Evolutionary conservation across 2,113 vertebrate species (phyloP), one percentile per base, ranked within the genome.

Genomic region (Neodon shergylaensis): DNA sequence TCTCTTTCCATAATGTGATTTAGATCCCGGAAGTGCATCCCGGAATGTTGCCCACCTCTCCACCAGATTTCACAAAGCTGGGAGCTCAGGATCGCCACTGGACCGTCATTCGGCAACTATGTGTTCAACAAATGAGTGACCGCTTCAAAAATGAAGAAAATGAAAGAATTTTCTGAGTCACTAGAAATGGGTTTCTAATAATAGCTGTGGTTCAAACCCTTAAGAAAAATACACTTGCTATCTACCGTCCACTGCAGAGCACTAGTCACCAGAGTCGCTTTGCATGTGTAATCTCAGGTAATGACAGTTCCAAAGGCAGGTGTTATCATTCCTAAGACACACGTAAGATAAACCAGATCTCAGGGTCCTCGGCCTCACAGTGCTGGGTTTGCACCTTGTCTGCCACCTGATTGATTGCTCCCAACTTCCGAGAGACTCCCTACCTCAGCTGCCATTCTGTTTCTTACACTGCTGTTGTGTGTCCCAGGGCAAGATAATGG

Each of bases 151-250:
- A 90, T 72, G 49, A 96, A 97, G 78, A 94, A 70, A 88, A 92
- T 73, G 42, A 66, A 61, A 91, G 72, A 42, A 61, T 76, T 93
- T 92, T 91, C 74, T 95, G 83, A 91, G 87, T 93, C 91, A 96
- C 58, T 47, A 33, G n/a, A 97, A 39, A 49, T 90, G 73, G 92
- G 42, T 74, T 95, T 95, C 94, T 92, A 95, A 88, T 91, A 95
- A 95, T 76, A 92, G 73, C 65, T 82, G 54, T 65, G 39, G 26
- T 63, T 92, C 52, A 78, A 58, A 94, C 49, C 26, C 76, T 88
- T 36, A 68, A 11, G 61, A 90, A 87, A 95, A 93, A 82, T 22
- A 36, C 5, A 9, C 36, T 58, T 83, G 66, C 24, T 47, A 70
- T 33, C 68, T 52, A 5, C 47, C 26, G 5, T 6, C 68, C 39